A percentile compares a stretch with the other conserved stretches of the same genome.
Conservation (phyloP, 2,888 invertebrate genomes). For the Eupithecia dodoneata region DNA sequence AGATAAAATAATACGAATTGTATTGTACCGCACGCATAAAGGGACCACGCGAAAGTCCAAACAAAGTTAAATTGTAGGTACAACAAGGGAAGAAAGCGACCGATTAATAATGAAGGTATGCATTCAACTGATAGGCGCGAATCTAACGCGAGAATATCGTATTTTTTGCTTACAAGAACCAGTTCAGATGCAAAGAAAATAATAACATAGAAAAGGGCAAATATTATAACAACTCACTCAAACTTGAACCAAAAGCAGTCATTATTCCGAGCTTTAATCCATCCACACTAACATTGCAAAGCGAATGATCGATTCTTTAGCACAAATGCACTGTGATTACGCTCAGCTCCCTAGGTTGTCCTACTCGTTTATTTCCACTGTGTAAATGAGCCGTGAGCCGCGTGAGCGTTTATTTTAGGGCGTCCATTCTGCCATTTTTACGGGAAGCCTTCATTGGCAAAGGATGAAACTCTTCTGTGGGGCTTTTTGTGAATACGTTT, state of each 20-base stretch:
- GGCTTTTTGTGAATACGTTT: slow-evolving; percentile 7
- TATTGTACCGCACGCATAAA: no score
- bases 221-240: background rate
- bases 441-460: slow-evolving; percentile 49
- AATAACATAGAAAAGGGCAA: background rate
- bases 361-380: slow-evolving; percentile 3
- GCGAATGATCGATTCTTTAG: background rate
- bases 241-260: background rate
- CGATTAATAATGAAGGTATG: no score
- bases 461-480: slow-evolving; percentile 23
- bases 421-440: slow-evolving; percentile 42
- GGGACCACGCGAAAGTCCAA: no score
- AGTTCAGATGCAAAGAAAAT: no score
- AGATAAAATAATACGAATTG: background rate
- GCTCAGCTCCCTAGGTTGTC: background rate
- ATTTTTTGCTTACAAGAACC: background rate
- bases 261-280: background rate
- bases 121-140: no score
- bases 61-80: no score
- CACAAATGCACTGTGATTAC: background rate
- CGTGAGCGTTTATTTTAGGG: slow-evolving; percentile 51
- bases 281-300: background rate
- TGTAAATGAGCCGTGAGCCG: background rate
- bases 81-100: no score
- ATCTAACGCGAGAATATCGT: no score